Evolutionary conservation across 2,797 vertebrate genomes (phyloP).

Genomic region (Tinamus major): DNA sequence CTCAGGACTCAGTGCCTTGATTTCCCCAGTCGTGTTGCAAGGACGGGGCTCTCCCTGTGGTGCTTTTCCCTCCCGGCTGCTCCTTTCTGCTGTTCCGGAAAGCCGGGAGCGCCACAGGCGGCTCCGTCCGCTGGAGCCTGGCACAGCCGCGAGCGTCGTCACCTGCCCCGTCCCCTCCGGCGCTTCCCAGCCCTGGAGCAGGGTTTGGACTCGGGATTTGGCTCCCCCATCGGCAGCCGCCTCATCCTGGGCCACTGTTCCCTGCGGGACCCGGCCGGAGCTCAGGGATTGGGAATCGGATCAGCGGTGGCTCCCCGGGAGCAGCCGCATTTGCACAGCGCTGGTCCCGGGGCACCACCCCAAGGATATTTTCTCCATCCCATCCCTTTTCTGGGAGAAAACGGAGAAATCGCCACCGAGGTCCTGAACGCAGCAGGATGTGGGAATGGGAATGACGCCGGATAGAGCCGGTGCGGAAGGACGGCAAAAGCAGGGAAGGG

Average conservation of each 20-base stretch:
- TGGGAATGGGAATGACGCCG: fast-evolving
- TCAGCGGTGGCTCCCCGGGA: background rate
- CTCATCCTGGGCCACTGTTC: fast-evolving
- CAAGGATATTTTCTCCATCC: fast-evolving
- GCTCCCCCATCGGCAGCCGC: background rate
- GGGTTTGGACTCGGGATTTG: fast-evolving
- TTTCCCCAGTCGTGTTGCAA: no score
- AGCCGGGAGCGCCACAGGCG: background rate
- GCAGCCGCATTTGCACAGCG: background rate
- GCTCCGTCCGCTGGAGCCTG: no score
- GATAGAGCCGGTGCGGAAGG: fast-evolving
- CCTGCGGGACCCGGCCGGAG: fast-evolving
- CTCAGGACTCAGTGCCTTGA: no score
- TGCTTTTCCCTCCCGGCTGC: no score
- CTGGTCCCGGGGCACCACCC: fast-evolving
- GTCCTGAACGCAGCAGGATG: background rate
- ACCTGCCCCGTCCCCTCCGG: no score
- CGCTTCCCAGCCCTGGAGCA: no score
- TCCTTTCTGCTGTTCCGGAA: no score
- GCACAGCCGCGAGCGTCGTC: no score
- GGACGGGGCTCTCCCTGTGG: no score
- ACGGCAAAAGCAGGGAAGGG: fast-evolving
- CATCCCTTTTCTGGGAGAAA: background rate
- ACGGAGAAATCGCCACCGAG: fast-evolving
- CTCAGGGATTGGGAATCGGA: background rate